Conservation (phyloP, 2,113 vertebrate genomes). For the Dendropsophus ebraccatus region DNA sequence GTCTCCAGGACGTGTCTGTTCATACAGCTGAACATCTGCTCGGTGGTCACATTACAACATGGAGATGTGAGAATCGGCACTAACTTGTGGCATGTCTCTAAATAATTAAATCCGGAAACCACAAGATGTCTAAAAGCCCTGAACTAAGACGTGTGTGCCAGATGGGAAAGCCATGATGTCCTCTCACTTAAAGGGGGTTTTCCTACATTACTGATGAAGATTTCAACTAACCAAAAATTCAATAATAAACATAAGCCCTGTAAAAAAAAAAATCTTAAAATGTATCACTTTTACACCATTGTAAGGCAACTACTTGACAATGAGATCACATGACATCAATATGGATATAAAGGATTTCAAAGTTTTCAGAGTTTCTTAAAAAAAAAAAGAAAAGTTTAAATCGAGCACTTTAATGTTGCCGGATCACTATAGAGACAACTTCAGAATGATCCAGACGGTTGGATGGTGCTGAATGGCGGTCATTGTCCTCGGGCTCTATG, state of each 20-base stretch:
- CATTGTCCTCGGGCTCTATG: not conserved
- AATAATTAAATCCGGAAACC: not conserved
- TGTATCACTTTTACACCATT: no score
- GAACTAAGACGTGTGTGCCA: not conserved
- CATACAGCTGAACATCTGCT: constrained; percentile 1
- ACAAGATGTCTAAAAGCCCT: not conserved
- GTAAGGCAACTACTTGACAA: no score
- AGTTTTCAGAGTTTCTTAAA: no score
- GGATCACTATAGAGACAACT: not conserved
- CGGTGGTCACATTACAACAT: not conserved
- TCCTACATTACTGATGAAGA: no score
- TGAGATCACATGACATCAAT: no score
- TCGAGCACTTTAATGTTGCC: no score
- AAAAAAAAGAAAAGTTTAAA: no score
- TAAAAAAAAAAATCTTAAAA: no score
- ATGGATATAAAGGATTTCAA: no score
- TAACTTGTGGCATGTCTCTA: not conserved
- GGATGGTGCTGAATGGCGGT: not conserved
- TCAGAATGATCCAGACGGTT: not conserved
- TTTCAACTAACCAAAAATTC: no score
- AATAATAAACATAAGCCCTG: no score
- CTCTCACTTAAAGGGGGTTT: not conserved
- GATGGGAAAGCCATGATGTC: not conserved
- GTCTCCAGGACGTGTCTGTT: not conserved
- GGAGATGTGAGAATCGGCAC: not conserved